Evolutionary conservation across 2,797 vertebrate species (phyloP), one percentile per base, ranked within the genome.

Genomic region (Enteromius unitaeniatus): DNA sequence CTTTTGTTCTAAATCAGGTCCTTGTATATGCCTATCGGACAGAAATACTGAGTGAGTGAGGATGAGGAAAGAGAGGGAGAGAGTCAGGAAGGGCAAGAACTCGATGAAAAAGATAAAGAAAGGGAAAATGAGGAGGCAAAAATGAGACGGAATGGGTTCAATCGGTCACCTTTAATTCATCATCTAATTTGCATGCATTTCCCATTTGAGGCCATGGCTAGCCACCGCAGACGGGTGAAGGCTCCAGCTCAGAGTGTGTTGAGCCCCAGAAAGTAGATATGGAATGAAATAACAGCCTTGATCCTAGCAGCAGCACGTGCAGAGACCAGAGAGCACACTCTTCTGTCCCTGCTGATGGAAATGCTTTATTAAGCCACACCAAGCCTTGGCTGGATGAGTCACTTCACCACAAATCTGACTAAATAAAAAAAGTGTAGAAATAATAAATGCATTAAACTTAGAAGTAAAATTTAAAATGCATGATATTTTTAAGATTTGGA

Each of bases 131-230:
- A 68, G 51, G n/a, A 49, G 26, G 74, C 53, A 60, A 84, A 78
- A 65, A 79, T 6, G 34, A 79, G 47, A 81, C 55, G 15, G 23
- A 87, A 80, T 81, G 74, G 53, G 74, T 83, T 88, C 78, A 84
- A 73, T 81, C 37, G 82, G 84, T 84, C 81, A 84, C 84, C 83
- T 87, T 85, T 85, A 85, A 87, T 81, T 85, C 75, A 79, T 28
- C 62, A 62, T 58, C 83, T 86, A 68, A 84, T 87, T 88, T 81
- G 84, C 81, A 88, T 87, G 82, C 79, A 6, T 23, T 40, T 53
- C 64, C 80, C 78, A 79, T 85, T 80, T 68, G 17, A 77, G 55
- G 68, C 53, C 80, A 26, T 21, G 65, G 67, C 78, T 84, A 72
- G 65, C 60, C 60, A 47, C 78, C 62, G 77, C 40, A 84, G 47